Conservation (phyloP, 2,113 vertebrate genomes). For the Pholis gunnellus region DNA sequence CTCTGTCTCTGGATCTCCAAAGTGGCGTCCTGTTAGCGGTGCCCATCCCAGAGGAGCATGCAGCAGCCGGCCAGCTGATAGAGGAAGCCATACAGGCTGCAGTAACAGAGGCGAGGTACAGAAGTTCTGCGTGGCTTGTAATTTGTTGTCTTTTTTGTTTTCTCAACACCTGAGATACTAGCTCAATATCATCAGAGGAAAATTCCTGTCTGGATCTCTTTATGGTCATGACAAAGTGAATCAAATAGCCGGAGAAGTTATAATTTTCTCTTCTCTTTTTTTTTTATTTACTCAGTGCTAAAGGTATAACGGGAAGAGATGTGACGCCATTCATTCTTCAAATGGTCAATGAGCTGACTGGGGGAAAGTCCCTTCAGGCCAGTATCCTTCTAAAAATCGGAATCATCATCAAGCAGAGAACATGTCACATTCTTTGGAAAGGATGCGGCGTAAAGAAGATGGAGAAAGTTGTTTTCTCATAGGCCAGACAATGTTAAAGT, state of each 20-base stretch:
- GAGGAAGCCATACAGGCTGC: conserved; percentile 87
- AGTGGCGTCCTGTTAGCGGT: conserved; percentile 90
- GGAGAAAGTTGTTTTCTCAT: not conserved
- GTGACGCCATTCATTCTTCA: conserved; percentile 90
- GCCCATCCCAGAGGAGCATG: conserved; percentile 86
- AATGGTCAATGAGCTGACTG: conserved; percentile 85
- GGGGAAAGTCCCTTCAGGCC: conserved; percentile 87
- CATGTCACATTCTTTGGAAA: not conserved
- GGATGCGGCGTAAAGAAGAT: not conserved
- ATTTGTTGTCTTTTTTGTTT: not conserved
- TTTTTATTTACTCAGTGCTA: conserved; percentile 73
- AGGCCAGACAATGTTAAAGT: not conserved
- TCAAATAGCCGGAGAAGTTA: not conserved
- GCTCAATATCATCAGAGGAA: not conserved
- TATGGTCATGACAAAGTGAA: not conserved
- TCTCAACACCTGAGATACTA: not conserved
- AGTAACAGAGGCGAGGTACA: conserved; percentile 85
- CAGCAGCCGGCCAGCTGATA: conserved; percentile 83
- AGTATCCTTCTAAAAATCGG: conserved; percentile 87
- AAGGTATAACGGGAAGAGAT: conserved; percentile 86
- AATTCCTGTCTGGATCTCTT: not conserved
- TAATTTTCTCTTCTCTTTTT: not conserved
- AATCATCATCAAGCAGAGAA: not conserved
- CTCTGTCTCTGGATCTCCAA: conserved; percentile 84
- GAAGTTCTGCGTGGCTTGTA: not conserved